Base-by-base conservation (phyloP, 2,888 invertebrate genomes). In the Lycophotia porphyrea region DNA sequence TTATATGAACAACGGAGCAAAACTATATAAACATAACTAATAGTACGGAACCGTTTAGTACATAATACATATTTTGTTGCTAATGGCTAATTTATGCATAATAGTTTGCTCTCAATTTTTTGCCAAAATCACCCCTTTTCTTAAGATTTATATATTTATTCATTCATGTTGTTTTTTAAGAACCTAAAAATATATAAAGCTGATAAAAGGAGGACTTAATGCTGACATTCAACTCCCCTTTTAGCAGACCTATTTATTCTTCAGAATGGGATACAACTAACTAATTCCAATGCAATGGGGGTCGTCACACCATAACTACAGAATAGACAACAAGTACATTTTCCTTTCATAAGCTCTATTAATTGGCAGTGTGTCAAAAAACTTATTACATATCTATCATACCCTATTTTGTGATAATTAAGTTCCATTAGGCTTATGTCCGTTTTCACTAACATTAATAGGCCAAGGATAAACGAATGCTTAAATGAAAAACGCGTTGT, bases 41-140 rank as follows among this genome's bases (percentile, higher is more conserved):
- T 63, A 34, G 34, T 27, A 44, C 24, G 11, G 24, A 52, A 74
- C 42, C 2, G 11, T 34, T 74, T 31, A 52, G 24, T 34, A 11
- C 31, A 18, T 27, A 24, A 7, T 39, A 73, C 73, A 74, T 34
- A 52, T 63, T 39, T 34, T 63, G 13, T 42, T 36, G 42, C 21
- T 49, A 60, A 31, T 75, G 5, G 8, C 24, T 36, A 67, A 49
- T 61, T 55, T 34, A 61, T 31, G 3, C 15, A 49, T 24, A 9
- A 24, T 27, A 34, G 5, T 21, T 49, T 49, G 0, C 21, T 34
- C 1, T 7, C 1, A 1, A 49, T 42, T 49, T 47, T 39, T 24
- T 31, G 5, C 0, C 0, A 27, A 44, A 18, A 31, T 39, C 24
- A 36, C 47, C 47, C 15, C 0, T 34, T 34, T 58, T 31, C 8